Evolutionary conservation across 2,888 invertebrate species (phyloP), one percentile per base, ranked within the genome.

Genomic region (Harpagoxenus sublaevis): DNA sequence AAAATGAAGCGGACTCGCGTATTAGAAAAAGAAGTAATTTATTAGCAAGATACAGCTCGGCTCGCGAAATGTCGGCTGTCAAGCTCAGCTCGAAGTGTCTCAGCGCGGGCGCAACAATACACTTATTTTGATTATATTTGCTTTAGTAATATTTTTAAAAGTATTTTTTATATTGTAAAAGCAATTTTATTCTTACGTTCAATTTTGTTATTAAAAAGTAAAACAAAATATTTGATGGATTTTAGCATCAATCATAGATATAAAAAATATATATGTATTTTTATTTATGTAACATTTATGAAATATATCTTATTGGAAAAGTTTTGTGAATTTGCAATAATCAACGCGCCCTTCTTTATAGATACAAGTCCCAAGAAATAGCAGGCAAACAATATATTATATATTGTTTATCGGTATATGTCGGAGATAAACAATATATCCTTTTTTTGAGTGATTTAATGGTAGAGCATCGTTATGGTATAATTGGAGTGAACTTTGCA

Each of bases 401-500:
- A 73, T 39, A 73, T 73, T 73, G 28, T 73, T 57, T 73, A 42
- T 28, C 60, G 2, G 31, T 51, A 28, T 12, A 62, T 81, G 71
- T 71, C 5, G 8, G 39, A 60, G 48, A 79, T 79, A 71, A 60
- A 81, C 39, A 53, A 65, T 71, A 79, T 62, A 31, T 48, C 4
- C 57, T 35, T 18, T 48, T 66, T 48, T 73, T 60, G 35, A 39
- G 2, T 81, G 35, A 57, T 70, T 78, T 70, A 57, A 70, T 70
- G 68, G 42, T 28, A 51, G 15, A 45, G 28, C 60, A 60, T 60
- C 60, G 73, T 81, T 73, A 73, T 18, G 48, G 12, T 39, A 71
- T 71, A 71, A 79, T 81, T 73, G 79, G 39, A 73, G 9, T 57
- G 39, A 73, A 48, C 39, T 71, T 48, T 48, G 18, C 6, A 71